phyloP scores from a whole-genome alignment of 2,113 vertebrate genomes.

The Myotis davidii region DNA sequence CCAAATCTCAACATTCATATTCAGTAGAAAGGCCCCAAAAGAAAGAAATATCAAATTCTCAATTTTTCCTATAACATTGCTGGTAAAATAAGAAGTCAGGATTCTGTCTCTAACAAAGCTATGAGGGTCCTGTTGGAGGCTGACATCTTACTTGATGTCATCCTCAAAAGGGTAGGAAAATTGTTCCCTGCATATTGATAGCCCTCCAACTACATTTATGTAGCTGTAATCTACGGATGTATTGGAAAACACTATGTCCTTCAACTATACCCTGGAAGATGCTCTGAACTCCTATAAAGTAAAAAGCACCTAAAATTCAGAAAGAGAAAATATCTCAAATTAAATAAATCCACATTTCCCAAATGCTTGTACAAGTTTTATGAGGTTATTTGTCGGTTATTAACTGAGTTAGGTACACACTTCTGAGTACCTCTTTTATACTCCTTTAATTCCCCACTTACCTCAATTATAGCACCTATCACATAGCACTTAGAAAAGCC shows the following conservation, averaged over 20 bases:
- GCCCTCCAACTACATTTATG: neutral
- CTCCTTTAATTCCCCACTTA: neutral
- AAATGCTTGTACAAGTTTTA: neutral
- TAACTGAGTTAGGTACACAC: neutral
- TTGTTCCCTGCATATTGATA: neutral
- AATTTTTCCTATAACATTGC: neutral
- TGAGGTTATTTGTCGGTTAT: neutral
- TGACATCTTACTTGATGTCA: neutral
- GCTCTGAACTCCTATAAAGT: neutral
- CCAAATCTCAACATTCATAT: neutral
- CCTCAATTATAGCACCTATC: constrained; percentile 23
- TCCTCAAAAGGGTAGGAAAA: neutral
- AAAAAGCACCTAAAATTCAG: neutral
- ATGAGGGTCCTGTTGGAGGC: neutral
- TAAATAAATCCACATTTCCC: neutral
- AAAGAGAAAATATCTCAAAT: neutral
- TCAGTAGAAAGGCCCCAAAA: neutral
- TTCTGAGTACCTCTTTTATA: neutral
- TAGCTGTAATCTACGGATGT: neutral
- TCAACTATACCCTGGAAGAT: neutral
- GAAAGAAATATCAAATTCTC: neutral
- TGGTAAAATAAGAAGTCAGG: neutral
- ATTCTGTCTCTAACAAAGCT: neutral
- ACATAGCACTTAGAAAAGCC: neutral
- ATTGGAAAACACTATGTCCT: neutral